Percentiles rank a stretch among this genome's conserved stretches.
Evolutionary conservation across 2,797 vertebrate species (phyloP).

Genomic region (Mormyrus hasselquistii): DNA sequence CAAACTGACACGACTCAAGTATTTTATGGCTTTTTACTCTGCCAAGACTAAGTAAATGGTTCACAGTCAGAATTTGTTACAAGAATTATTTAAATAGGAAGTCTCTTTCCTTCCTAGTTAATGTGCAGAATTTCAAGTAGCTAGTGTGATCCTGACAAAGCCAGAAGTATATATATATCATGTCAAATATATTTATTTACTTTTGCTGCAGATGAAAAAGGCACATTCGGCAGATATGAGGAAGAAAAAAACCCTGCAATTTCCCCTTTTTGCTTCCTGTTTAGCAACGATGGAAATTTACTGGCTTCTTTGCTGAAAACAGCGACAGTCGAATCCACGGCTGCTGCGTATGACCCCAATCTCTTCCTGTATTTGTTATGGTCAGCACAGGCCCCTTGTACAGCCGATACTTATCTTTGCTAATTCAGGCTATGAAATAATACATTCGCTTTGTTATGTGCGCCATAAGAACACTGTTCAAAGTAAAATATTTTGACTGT

Average conservation of each 20-base stretch:
- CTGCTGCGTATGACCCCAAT: neutral
- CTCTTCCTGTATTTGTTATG: neutral
- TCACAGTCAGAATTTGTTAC: neutral
- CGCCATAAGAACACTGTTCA: neutral
- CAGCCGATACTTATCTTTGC: neutral
- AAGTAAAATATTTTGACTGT: neutral
- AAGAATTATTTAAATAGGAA: neutral
- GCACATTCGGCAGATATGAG: conserved; percentile 18
- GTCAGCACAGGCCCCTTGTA: neutral
- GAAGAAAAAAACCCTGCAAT: conserved; percentile 23
- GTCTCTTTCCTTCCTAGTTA: neutral
- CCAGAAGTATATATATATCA: neutral
- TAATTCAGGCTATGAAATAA: neutral
- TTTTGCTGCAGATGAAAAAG: conserved; percentile 1
- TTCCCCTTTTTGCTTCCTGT: conserved; percentile 41
- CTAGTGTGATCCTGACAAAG: neutral
- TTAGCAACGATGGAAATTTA: conserved; percentile 41
- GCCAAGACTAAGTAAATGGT: neutral
- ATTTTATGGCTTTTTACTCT: neutral
- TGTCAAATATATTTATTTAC: neutral
- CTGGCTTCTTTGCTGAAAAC: conserved; percentile 30
- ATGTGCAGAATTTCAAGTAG: neutral
- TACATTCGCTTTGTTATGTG: neutral
- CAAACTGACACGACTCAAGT: neutral
- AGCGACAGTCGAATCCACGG: neutral